These are phyloP conservation scores for Acanthornis magna DNA, from an alignment of 2,797 vertebrate genomes.

Conservation along the genomic window DNA sequence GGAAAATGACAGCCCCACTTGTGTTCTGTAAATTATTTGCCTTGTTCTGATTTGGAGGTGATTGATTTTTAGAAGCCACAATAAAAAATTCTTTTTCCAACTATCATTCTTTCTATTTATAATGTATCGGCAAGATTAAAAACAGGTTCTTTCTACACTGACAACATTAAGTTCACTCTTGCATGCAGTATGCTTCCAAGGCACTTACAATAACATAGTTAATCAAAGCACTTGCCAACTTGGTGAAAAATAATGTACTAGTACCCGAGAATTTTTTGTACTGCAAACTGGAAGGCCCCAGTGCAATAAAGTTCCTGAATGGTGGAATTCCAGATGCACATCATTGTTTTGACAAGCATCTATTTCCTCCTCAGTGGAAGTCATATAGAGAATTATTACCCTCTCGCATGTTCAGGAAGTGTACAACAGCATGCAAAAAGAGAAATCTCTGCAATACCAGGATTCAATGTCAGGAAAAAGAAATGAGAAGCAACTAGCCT, in stretches of 20 bases:
- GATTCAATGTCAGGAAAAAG: not conserved
- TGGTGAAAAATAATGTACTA: not conserved
- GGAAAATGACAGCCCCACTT: not conserved
- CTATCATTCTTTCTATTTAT: not conserved
- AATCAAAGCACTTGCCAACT: not conserved
- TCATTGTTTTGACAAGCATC: slow-evolving; percentile 24
- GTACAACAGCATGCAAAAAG: not conserved
- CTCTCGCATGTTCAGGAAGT: not conserved
- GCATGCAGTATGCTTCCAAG: not conserved
- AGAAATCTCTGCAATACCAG: not conserved
- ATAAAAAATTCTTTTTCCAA: not conserved
- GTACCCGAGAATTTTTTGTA: not conserved
- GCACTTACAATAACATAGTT: not conserved
- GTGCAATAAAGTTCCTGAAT: not conserved
- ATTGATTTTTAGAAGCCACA: not conserved
- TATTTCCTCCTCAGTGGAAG: slow-evolving; percentile 41
- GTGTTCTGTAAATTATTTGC: not conserved
- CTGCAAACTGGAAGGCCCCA: not conserved
- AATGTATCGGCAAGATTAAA: not conserved
- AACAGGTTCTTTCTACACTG: not conserved
- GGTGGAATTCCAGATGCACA: not conserved
- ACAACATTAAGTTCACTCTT: not conserved
- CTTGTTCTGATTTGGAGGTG: not conserved
- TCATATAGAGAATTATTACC: slow-evolving; percentile 21
- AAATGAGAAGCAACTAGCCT: not conserved